Conservation (phyloP, 2,797 vertebrate genomes). For the Esox masquinongy region DNA sequence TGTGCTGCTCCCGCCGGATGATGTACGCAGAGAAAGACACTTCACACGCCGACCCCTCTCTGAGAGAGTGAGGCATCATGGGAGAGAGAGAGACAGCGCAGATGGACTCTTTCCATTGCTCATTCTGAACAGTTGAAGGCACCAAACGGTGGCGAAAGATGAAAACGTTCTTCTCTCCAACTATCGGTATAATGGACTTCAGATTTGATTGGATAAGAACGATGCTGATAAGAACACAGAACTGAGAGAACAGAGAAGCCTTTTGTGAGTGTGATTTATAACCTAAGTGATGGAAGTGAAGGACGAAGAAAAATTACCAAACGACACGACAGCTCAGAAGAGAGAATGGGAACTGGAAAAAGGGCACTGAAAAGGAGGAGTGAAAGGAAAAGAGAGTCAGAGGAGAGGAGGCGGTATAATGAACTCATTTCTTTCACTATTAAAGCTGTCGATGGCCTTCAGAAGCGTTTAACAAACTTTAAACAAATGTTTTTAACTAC, state of each 20-base stretch:
- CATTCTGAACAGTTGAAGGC: conserved; percentile 24
- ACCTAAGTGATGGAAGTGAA: conserved; percentile 33
- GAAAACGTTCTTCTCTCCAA: background rate
- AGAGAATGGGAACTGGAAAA: conserved; percentile 2
- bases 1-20: conserved; percentile 34
- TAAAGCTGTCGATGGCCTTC: conserved; percentile 41
- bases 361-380: conserved; percentile 9
- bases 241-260: conserved; percentile 47
- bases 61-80: conserved; percentile 28
- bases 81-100: background rate
- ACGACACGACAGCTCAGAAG: background rate
- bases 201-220: conserved; percentile 52
- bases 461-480: conserved; percentile 25
- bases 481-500: conserved; percentile 26
- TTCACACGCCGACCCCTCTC: conserved; percentile 31
- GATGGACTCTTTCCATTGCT: conserved; percentile 23
- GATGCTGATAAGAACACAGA: conserved; percentile 32
- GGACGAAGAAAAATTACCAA: conserved; percentile 43
- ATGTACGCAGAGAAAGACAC: conserved; percentile 11
- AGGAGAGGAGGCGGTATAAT: conserved; percentile 17
- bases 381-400: conserved; percentile 5
- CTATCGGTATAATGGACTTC: conserved; percentile 61
- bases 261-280: conserved; percentile 61
- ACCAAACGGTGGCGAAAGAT: conserved; percentile 12
- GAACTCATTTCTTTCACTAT: conserved; percentile 45